Evolutionary conservation across 2,797 vertebrate genomes (phyloP).

Genomic region (Cuculus canorus): DNA sequence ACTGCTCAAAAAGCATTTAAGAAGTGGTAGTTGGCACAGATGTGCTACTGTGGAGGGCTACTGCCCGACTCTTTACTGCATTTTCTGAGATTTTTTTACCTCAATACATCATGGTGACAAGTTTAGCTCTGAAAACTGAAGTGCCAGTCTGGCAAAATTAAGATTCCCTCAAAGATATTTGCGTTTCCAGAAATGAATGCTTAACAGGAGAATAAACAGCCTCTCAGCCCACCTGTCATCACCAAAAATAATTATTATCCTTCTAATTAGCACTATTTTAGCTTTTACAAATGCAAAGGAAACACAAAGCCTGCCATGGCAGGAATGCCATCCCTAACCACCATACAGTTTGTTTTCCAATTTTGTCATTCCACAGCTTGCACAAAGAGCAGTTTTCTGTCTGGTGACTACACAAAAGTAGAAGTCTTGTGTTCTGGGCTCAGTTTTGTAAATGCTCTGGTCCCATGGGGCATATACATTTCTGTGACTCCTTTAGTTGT

Average conservation of each 20-base stretch:
- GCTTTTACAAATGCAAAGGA: not conserved
- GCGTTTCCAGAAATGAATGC: not conserved
- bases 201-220: not conserved
- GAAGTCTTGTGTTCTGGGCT: not conserved
- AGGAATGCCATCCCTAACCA: constrained; percentile 30
- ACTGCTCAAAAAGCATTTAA: not conserved
- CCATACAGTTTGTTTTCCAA: constrained; percentile 16
- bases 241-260: constrained; percentile 10
- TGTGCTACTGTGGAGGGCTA: not conserved
- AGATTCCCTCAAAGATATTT: not conserved
- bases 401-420: not conserved
- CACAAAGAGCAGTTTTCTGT: constrained; percentile 31
- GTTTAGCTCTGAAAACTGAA: constrained; percentile 4
- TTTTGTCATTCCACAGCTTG: constrained; percentile 31
- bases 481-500: not conserved
- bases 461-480: not conserved
- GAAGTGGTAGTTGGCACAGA: not conserved
- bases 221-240: not conserved
- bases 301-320: not conserved
- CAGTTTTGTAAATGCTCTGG: not conserved
- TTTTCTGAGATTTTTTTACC: constrained; percentile 8
- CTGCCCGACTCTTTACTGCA: not conserved
- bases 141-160: not conserved
- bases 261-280: not conserved
- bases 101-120: not conserved